Evolutionary conservation across 2,113 vertebrate species (phyloP).

Genomic region (Marmota flaviventris): DNA sequence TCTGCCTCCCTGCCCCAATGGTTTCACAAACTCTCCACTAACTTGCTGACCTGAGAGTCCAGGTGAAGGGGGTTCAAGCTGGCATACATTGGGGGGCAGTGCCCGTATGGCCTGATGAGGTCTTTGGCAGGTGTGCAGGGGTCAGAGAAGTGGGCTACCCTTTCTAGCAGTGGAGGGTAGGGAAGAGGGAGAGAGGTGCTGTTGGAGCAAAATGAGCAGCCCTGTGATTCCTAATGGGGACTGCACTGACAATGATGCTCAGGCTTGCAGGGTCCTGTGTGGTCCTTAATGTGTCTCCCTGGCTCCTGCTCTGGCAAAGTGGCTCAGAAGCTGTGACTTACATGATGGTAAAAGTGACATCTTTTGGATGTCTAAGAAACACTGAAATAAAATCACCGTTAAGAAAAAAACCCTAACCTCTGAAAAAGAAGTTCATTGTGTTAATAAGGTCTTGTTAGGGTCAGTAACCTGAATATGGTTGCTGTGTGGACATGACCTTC

Average conservation of each 20-base stretch:
- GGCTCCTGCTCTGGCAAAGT: not conserved
- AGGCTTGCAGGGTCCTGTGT: not conserved
- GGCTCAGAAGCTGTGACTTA: fast-evolving
- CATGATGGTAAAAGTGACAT: fast-evolving
- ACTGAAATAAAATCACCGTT: not conserved
- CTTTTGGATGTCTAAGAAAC: not conserved
- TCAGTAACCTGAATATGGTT: not conserved
- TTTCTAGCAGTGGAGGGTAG: fast-evolving
- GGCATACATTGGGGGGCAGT: no score
- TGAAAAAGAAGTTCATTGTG: not conserved
- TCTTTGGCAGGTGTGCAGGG: not conserved
- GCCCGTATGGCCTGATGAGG: not conserved
- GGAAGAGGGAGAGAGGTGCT: not conserved
- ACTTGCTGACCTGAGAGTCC: not conserved
- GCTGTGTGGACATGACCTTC: not conserved
- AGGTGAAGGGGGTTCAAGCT: not conserved
- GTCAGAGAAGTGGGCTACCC: not conserved
- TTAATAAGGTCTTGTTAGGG: not conserved
- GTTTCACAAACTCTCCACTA: not conserved
- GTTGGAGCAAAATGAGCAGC: fast-evolving
- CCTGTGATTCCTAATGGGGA: fast-evolving
- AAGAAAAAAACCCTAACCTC: not conserved
- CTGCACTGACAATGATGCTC: no score
- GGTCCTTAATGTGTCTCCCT: fast-evolving
- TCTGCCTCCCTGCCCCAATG: no score